A percentile compares a stretch with the other conserved stretches of the same genome.
phyloP scores from a whole-genome alignment of 2,113 vertebrate genomes.

The Calyptomena viridis region DNA sequence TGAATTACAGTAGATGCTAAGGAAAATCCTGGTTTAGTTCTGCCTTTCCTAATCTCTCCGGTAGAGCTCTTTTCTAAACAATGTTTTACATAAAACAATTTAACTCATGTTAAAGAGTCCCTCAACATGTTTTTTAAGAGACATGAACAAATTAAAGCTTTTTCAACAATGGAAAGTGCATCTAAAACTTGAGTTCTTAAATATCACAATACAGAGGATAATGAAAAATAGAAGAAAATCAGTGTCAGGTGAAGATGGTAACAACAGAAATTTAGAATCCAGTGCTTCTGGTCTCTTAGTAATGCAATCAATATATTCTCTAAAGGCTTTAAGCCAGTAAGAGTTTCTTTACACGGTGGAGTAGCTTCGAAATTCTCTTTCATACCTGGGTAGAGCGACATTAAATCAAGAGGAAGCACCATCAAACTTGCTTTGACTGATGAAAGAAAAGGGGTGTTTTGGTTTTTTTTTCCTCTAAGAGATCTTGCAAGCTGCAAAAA shows the following conservation, averaged over 20 bases:
- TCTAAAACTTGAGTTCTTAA: not conserved
- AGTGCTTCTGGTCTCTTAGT: not conserved
- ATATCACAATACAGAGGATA: not conserved
- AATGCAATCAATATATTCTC: not conserved
- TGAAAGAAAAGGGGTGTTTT: not conserved
- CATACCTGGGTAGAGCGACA: not conserved
- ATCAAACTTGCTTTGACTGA: not conserved
- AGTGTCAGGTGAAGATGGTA: not conserved
- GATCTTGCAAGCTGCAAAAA: not conserved
- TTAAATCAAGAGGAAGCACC: not conserved
- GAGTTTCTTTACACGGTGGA: constrained; percentile 14
- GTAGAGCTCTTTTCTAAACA: not conserved
- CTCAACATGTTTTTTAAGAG: not conserved
- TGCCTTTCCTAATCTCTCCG: not conserved
- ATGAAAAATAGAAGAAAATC: not conserved
- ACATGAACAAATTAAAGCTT: not conserved
- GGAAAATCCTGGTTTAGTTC: not conserved
- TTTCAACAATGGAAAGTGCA: not conserved
- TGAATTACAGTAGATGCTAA: not conserved
- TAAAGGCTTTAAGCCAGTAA: not conserved
- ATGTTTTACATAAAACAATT: not conserved
- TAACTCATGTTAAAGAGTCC: not conserved
- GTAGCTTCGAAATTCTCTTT: constrained; percentile 20
- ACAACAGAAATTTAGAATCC: not conserved
- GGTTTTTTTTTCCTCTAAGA: not conserved